Evolutionary conservation across 2,888 invertebrate species (phyloP).

Genomic region (Cyclophora punctaria): DNA sequence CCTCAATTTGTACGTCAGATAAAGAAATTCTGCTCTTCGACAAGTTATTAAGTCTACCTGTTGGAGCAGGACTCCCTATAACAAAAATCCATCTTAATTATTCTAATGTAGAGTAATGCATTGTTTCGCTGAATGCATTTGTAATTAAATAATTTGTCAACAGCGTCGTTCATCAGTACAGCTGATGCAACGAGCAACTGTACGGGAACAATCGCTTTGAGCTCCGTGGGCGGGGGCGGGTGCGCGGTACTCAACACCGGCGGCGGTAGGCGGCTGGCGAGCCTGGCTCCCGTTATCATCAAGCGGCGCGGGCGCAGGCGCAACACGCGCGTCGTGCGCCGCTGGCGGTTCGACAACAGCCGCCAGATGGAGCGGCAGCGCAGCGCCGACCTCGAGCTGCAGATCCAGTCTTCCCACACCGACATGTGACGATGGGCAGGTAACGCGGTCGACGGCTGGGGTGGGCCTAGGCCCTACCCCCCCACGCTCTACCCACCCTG

Average conservation of each 20-base stretch:
- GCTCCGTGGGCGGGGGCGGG: background rate
- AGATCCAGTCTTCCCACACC: background rate
- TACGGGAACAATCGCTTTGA: background rate
- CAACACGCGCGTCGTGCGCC: constrained; percentile 25
- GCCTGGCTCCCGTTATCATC: constrained; percentile 6
- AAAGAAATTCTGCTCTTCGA: too few species aligned
- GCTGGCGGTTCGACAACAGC: constrained; percentile 45
- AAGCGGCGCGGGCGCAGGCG: constrained; percentile 1
- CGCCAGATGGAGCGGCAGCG: constrained; percentile 18
- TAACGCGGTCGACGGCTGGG: background rate
- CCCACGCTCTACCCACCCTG: background rate
- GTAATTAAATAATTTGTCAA: background rate
- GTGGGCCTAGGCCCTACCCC: background rate
- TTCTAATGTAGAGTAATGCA: too few species aligned
- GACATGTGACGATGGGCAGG: constrained; percentile 1
- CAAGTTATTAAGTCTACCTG: too few species aligned
- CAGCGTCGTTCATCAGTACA: background rate
- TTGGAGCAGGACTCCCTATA: too few species aligned
- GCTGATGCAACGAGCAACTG: background rate
- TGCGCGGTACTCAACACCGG: constrained; percentile 8
- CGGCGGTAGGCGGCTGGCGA: constrained; percentile 29
- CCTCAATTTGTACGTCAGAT: too few species aligned
- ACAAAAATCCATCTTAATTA: too few species aligned
- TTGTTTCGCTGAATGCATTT: background rate
- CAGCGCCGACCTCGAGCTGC: constrained; percentile 3